Evolutionary conservation across 2,113 vertebrate genomes (phyloP).

Genomic region (Phylloscopus trochiloides): DNA sequence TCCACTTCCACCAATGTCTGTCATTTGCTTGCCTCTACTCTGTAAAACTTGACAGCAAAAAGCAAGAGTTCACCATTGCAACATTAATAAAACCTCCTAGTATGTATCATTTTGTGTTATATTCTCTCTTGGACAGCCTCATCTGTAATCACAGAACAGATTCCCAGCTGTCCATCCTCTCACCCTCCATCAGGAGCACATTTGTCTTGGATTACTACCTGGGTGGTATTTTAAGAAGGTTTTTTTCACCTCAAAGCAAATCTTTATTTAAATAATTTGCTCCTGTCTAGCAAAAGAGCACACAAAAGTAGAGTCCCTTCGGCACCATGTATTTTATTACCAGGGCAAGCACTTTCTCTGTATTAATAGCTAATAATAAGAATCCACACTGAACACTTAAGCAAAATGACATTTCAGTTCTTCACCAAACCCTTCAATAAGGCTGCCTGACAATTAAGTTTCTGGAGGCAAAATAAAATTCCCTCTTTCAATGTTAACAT

Average conservation of each 20-base stretch:
- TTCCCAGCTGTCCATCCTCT: neutral
- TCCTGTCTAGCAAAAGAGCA: neutral
- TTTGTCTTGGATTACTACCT: neutral
- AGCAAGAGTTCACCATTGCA: neutral
- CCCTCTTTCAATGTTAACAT: neutral
- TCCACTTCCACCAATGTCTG: neutral
- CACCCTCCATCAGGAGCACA: neutral
- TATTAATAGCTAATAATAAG: neutral
- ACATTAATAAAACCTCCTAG: neutral
- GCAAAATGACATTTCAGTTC: neutral
- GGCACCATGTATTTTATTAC: neutral
- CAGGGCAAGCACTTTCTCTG: neutral
- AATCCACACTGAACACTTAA: neutral
- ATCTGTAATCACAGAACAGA: neutral
- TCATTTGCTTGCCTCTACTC: neutral
- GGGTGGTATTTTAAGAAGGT: neutral
- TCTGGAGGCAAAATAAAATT: neutral
- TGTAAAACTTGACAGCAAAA: neutral
- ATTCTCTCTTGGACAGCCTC: neutral
- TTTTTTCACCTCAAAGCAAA: neutral
- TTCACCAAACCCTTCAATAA: neutral
- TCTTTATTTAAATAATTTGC: neutral
- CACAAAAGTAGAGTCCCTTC: neutral
- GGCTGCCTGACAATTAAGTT: neutral
- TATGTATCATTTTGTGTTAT: neutral